Conservation (phyloP, 30 jellyfish, hydroid and myxozoan genomes). For the Turritopsis dohrnii region DNA sequence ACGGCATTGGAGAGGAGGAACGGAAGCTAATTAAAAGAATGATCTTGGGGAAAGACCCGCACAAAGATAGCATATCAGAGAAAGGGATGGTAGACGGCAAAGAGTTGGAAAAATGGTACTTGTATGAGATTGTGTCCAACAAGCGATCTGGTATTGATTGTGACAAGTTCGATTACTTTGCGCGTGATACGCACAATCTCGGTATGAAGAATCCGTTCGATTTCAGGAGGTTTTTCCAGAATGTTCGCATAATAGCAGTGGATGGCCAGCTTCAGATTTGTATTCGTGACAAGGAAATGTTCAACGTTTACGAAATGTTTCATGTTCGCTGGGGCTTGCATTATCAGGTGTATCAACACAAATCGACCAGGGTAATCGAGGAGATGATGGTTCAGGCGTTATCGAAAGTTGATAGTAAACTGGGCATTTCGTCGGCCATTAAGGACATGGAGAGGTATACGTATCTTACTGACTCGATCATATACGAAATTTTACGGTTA, state of each 20-base stretch:
- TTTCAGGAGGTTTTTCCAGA: conserved; percentile 58
- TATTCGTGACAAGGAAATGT: conserved; percentile 74
- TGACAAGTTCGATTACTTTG: conserved; percentile 92
- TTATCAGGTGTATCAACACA: conserved; percentile 79
- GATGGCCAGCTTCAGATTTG: conserved; percentile 77
- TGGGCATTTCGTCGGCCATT: conserved; percentile 51
- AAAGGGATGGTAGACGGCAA: conserved; percentile 42
- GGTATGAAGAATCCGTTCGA: conserved; percentile 78
- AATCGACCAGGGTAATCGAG: conserved; percentile 64
- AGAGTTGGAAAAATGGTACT: conserved; percentile 43
- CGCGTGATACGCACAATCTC: conserved; percentile 74
- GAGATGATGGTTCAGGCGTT: conserved; percentile 66
- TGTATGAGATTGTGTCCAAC: conserved; percentile 85
- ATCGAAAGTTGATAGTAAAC: conserved; percentile 33
- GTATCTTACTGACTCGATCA: conserved; percentile 55
- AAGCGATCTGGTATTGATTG: conserved; percentile 87
- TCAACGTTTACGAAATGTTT: conserved; percentile 71
- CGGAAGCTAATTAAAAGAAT: conserved; percentile 47
- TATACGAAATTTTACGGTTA: conserved; percentile 49
- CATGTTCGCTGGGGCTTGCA: conserved; percentile 74
- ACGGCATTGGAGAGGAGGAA: conserved; percentile 43
- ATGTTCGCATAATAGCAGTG: conserved; percentile 62
- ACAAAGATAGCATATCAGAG: conserved; percentile 18
- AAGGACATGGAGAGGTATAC: conserved; percentile 47
- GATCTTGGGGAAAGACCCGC: conserved; percentile 63